Evolutionary conservation across 2,797 vertebrate genomes (phyloP).

Genomic region (Halcyon chelicuti): DNA sequence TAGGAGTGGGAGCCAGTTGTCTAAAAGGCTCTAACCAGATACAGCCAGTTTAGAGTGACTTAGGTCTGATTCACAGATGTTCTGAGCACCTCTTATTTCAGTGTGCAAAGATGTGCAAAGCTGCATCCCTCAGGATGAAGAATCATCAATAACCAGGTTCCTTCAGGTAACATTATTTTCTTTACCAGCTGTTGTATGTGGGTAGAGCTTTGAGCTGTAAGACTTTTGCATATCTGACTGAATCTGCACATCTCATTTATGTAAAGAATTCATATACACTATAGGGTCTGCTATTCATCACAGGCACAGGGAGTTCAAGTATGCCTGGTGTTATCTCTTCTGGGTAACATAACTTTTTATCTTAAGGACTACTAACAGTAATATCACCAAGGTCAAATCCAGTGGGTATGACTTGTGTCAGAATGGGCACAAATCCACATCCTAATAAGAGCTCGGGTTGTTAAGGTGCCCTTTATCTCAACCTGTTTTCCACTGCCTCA

Average conservation of each 20-base stretch:
- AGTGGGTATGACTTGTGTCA: background rate
- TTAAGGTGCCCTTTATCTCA: background rate
- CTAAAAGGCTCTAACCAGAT: background rate
- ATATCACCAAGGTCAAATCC: background rate
- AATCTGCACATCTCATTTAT: fast-evolving
- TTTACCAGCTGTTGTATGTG: fast-evolving
- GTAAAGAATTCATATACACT: background rate
- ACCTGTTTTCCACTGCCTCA: background rate
- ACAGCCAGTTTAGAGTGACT: background rate
- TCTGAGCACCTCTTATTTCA: background rate
- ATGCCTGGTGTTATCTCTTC: background rate
- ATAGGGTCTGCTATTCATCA: background rate
- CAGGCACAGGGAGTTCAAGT: background rate
- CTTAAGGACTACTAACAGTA: background rate
- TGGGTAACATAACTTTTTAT: background rate
- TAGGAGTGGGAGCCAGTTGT: fast-evolving
- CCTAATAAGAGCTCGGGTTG: background rate
- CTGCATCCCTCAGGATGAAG: background rate
- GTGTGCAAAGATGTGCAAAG: background rate
- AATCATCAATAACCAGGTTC: background rate
- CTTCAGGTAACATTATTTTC: background rate
- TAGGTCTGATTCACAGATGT: background rate
- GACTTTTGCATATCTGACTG: background rate
- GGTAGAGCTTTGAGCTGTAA: background rate
- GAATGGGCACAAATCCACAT: background rate